A percentile compares a stretch with the other conserved stretches of the same genome.
Evolutionary conservation across 2,888 invertebrate genomes (phyloP).

Genomic region (Drosophila parthenogenetica): DNA sequence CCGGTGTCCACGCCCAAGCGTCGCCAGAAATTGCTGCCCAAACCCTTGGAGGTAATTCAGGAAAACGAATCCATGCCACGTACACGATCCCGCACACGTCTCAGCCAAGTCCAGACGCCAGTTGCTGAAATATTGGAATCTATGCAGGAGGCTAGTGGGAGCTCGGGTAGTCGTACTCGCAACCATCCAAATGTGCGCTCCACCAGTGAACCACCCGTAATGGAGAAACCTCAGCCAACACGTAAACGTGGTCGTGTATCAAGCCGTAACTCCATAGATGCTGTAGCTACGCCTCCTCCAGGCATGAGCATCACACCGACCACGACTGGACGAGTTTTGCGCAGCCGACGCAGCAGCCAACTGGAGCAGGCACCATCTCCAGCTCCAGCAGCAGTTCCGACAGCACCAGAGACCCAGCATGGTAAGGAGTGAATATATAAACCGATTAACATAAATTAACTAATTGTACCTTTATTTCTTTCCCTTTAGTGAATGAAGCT

Average conservation of each 20-base stretch:
- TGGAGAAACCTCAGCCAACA: neutral
- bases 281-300: neutral
- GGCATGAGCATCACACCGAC: neutral
- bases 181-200: slow-evolving; percentile 10
- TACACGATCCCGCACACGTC: slow-evolving; percentile 19
- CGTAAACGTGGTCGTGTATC: neutral
- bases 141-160: neutral
- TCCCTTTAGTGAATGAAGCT: slow-evolving; percentile 23
- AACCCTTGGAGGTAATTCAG: slow-evolving; percentile 18
- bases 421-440: slow-evolving; percentile 8
- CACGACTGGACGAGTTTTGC: slow-evolving; percentile 3
- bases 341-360: slow-evolving; percentile 11
- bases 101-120: slow-evolving; percentile 4
- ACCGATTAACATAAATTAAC: no score
- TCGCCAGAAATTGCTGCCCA: neutral
- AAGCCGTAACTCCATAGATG: neutral
- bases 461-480: neutral
- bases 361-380: slow-evolving; percentile 3
- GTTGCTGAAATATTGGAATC: neutral
- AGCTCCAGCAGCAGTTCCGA: neutral
- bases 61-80: slow-evolving; percentile 28
- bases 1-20: slow-evolving; percentile 37
- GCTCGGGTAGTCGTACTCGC: neutral
- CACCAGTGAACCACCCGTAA: slow-evolving; percentile 37
- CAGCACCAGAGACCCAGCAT: neutral